Conservation (phyloP, 2,888 invertebrate genomes). For the Aleiodes alternator region DNA sequence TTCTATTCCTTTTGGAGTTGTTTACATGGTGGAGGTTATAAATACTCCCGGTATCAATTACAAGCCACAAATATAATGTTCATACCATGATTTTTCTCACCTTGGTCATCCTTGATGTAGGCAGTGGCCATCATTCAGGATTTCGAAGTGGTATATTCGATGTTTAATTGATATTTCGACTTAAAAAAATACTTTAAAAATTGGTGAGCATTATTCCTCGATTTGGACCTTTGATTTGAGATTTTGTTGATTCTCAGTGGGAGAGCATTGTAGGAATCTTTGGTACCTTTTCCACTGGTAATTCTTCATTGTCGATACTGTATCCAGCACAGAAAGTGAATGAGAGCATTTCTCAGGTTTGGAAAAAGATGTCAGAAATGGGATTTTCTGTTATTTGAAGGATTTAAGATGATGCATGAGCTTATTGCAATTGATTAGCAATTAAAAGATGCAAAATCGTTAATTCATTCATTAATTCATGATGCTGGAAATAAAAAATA, state of each 20-base stretch:
- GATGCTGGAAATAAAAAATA: too few relatives aligned
- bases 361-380: too few relatives aligned
- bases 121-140: constrained; percentile 68
- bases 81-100: constrained; percentile 55
- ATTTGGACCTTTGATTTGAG: constrained; percentile 12
- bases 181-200: constrained; percentile 17
- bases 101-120: constrained; percentile 73
- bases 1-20: constrained; percentile 52
- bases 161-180: constrained; percentile 61
- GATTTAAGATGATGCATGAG: too few relatives aligned
- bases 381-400: too few relatives aligned
- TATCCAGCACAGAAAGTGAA: background rate
- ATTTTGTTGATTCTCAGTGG: background rate
- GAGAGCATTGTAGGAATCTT: constrained; percentile 1
- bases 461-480: too few relatives aligned
- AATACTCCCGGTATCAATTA: constrained; percentile 54
- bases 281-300: background rate
- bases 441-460: too few relatives aligned
- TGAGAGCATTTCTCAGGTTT: too few relatives aligned
- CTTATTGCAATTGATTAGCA: too few relatives aligned
- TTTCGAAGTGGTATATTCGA: constrained; percentile 32
- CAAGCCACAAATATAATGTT: background rate
- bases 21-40: constrained; percentile 71
- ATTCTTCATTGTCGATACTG: background rate
- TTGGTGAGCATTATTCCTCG: background rate